A percentile compares a stretch with the other conserved stretches of the same genome.
Evolutionary conservation across 2,888 invertebrate genomes (phyloP).

Genomic region (Anaspis maculata): DNA sequence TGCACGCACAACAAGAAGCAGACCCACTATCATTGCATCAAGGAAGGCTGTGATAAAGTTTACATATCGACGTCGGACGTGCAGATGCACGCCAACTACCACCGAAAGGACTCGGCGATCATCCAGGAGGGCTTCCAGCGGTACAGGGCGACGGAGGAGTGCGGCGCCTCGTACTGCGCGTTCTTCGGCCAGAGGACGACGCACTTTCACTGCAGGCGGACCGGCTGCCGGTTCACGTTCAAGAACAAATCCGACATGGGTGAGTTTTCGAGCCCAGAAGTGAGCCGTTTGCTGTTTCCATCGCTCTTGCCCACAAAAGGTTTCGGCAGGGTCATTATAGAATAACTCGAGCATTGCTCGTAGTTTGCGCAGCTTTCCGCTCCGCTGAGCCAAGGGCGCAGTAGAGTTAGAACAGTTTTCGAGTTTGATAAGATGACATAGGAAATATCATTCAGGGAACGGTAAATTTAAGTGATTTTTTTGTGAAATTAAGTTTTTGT

Average conservation of each 20-base stretch:
- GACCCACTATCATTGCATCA: conserved; percentile 96
- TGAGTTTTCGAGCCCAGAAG: no score
- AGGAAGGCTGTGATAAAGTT: conserved; percentile 88
- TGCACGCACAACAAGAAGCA: conserved; percentile 92
- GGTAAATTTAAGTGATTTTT: no score
- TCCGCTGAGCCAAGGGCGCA: no score
- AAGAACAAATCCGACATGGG: conserved; percentile 99
- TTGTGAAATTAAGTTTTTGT: no score
- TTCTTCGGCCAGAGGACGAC: conserved; percentile 94
- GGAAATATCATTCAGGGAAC: no score
- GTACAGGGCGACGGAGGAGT: conserved; percentile 93
- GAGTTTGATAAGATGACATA: no score
- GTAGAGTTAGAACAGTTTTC: no score
- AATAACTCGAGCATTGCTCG: no score
- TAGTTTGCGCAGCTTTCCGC: no score
- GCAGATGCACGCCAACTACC: conserved; percentile 99
- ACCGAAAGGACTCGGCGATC: conserved; percentile 94
- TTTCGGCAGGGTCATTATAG: no score
- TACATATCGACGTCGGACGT: conserved; percentile 99
- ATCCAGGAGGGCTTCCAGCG: conserved; percentile 96
- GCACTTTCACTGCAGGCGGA: conserved; percentile 91
- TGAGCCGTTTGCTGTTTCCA: no score
- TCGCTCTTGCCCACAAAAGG: no score
- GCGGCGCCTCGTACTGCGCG: conserved; percentile 82
- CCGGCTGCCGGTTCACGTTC: conserved; percentile 90